A percentile compares a stretch with the other conserved stretches of the same genome.
Conservation (phyloP, 2,113 vertebrate species). For the Anarrhichthys ocellatus region DNA sequence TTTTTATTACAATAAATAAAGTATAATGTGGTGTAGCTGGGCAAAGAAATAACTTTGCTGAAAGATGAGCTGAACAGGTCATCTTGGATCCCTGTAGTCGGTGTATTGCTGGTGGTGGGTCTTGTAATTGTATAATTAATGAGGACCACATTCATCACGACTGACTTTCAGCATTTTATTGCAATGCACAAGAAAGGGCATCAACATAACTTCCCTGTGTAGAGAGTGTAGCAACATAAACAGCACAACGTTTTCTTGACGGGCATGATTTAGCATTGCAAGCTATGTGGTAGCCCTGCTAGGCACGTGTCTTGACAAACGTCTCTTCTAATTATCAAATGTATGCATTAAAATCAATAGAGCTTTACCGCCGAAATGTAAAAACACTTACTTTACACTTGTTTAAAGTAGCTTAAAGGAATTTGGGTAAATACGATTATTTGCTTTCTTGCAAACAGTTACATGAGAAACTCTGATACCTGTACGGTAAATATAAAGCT, state of each 20-base stretch:
- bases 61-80: slow-evolving; percentile 3
- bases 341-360: neutral
- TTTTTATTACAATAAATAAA: slow-evolving; percentile 9
- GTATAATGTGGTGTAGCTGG: neutral
- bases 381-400: neutral
- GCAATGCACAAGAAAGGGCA: neutral
- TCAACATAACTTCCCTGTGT: neutral
- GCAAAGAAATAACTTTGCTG: neutral
- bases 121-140: neutral
- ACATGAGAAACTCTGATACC: neutral
- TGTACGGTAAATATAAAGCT: too few species aligned
- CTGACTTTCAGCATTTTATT: neutral
- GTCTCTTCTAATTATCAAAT: neutral
- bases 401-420: neutral
- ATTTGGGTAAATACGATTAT: neutral
- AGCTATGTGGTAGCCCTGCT: neutral
- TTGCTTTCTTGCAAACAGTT: neutral
- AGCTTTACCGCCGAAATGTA: neutral
- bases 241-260: neutral
- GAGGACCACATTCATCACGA: neutral
- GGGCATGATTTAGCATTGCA: neutral
- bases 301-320: neutral
- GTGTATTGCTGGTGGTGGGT: neutral
- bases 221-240: neutral
- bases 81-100: neutral